Conservation (phyloP, 2,113 vertebrate species). For the Gymnobelideus leadbeateri region DNA sequence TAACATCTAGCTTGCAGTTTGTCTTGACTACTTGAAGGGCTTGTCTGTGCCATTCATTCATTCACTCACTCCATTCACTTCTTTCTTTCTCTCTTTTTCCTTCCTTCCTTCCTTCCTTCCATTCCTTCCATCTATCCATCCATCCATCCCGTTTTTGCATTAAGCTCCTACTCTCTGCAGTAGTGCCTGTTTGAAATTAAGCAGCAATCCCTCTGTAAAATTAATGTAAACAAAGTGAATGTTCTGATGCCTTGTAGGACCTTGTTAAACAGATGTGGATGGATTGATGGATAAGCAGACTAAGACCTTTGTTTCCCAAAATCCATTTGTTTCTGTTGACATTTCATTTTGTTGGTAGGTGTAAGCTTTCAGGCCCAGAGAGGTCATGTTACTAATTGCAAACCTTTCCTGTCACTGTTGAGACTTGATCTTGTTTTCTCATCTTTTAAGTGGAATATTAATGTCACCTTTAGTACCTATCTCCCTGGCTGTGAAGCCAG, state of each 20-base stretch:
- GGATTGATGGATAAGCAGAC: neutral
- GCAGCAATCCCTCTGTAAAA: neutral
- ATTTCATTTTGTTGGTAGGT: rapidly evolving
- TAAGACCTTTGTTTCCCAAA: neutral
- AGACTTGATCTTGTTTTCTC: neutral
- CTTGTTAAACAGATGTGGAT: neutral
- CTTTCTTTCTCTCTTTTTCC: no score
- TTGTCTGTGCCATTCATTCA: neutral
- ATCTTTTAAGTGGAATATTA: rapidly evolving
- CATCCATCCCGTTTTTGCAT: neutral
- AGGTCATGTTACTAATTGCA: neutral
- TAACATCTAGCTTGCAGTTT: neutral
- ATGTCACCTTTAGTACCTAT: neutral
- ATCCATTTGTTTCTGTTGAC: rapidly evolving
- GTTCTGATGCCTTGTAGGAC: neutral
- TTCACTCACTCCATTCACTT: neutral
- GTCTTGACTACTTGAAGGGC: neutral
- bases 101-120: no score
- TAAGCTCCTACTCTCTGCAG: neutral
- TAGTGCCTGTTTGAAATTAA: neutral
- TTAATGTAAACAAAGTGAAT: neutral
- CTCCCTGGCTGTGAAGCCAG: neutral
- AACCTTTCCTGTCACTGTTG: neutral
- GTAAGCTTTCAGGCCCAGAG: neutral
- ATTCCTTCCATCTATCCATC: no score